Percentiles rank a stretch among this genome's conserved stretches.
Conservation (phyloP, 2,888 invertebrate species). For the Caenorhabditis drosophilae region DNA sequence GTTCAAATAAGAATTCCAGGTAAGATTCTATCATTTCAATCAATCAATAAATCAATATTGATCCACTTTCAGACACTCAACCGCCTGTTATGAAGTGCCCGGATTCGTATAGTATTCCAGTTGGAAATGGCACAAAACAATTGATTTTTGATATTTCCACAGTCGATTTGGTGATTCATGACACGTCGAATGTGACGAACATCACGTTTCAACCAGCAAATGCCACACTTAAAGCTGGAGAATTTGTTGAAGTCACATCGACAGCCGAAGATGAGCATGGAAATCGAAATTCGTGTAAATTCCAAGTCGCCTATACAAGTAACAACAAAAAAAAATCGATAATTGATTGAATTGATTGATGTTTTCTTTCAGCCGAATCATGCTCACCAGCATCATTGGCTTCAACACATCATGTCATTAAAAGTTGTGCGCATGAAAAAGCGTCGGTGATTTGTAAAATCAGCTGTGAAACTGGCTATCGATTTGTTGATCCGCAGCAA, state of each 20-base stretch:
- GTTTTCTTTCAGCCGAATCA: conserved; percentile 57
- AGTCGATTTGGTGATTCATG: conserved; percentile 65
- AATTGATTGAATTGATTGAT: no score
- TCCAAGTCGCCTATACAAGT: conserved; percentile 66
- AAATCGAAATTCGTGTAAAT: conserved; percentile 67
- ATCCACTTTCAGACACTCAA: conserved; percentile 59
- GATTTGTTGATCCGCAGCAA: conserved; percentile 59
- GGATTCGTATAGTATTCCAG: conserved; percentile 65
- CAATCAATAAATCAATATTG: conserved; percentile 1
- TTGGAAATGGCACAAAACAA: conserved; percentile 44
- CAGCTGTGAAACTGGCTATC: conserved; percentile 60
- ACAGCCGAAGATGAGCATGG: conserved; percentile 62
- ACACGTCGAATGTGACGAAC: conserved; percentile 65
- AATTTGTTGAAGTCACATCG: conserved; percentile 52
- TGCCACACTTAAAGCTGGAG: conserved; percentile 50
- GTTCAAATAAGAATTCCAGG: conserved; percentile 80
- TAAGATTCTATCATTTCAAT: conserved; percentile 7
- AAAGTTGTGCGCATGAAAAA: conserved; percentile 74
- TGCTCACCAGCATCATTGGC: conserved; percentile 93
- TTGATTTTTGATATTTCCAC: conserved; percentile 64
- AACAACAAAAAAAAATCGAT: no score
- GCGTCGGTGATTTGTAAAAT: conserved; percentile 74
- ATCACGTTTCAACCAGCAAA: conserved; percentile 60
- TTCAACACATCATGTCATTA: conserved; percentile 82
- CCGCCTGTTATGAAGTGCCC: conserved; percentile 69